A percentile compares a stretch with the other conserved stretches of the same genome.
Conservation (phyloP, 2,797 vertebrate species). For the Enteromius treurensis region DNA sequence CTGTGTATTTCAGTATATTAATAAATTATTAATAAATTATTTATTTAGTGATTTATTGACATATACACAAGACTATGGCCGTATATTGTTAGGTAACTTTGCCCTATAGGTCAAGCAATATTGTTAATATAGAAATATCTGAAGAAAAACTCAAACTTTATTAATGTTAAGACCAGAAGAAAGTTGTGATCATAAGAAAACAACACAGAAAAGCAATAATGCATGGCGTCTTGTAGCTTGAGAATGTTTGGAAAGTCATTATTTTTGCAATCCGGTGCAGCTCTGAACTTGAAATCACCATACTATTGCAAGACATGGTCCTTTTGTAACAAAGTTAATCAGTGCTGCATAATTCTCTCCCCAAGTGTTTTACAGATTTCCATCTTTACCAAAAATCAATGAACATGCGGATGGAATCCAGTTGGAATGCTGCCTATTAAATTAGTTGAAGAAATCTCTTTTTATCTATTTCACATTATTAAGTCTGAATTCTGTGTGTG, state of each 20-base stretch:
- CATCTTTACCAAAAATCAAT: constrained; percentile 6
- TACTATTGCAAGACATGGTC: not conserved
- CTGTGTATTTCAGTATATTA: no score
- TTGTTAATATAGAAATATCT: not conserved
- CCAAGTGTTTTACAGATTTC: not conserved
- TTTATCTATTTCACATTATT: not conserved
- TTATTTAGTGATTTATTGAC: no score
- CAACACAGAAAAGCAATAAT: not conserved
- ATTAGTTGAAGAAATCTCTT: not conserved
- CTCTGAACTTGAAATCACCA: not conserved
- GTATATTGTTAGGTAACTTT: not conserved
- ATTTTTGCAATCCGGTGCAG: not conserved
- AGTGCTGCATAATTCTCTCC: constrained; percentile 6
- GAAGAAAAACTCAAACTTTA: not conserved
- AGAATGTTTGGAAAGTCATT: not conserved
- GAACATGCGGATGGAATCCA: not conserved
- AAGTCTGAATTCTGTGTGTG: not conserved
- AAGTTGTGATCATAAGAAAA: not conserved
- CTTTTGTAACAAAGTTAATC: not conserved
- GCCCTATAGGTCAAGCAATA: not conserved
- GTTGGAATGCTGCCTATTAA: not conserved
- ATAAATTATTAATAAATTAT: no score
- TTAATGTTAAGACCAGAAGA: not conserved
- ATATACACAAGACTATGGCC: no score
- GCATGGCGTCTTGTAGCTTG: not conserved